Percentiles rank a stretch among this genome's conserved stretches.
phyloP scores from a whole-genome alignment of 2,797 vertebrate species.

The Peromyscus melanophrys region DNA sequence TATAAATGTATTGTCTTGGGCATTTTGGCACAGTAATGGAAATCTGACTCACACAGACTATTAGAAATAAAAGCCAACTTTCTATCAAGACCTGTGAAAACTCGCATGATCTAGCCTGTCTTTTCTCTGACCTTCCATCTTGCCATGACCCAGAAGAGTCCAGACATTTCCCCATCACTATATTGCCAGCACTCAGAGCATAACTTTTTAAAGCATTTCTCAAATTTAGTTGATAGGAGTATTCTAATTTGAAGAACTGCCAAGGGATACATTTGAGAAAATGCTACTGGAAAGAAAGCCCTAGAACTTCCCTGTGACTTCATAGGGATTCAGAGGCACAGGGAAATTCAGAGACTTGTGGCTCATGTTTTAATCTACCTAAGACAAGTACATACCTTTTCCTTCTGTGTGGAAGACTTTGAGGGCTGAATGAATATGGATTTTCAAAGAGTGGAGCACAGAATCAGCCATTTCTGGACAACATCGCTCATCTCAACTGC shows the following conservation, averaged over 20 bases:
- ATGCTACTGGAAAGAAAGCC: slow-evolving; percentile 36
- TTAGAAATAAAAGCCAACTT: slow-evolving; percentile 22
- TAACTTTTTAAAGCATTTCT: slow-evolving; percentile 35
- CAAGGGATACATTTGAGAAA: slow-evolving; percentile 52
- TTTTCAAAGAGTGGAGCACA: neutral
- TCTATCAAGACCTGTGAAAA: neutral
- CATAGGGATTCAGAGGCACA: neutral
- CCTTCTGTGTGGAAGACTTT: neutral
- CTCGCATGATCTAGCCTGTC: neutral
- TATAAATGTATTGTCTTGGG: neutral
- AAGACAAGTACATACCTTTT: neutral
- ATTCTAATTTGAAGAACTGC: slow-evolving; percentile 28
- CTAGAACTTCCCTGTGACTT: slow-evolving; percentile 32
- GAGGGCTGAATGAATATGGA: neutral
- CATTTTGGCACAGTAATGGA: neutral
- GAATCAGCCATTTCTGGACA: neutral
- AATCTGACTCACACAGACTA: neutral
- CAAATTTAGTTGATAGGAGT: neutral
- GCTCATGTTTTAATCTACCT: neutral
- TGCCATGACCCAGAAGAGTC: neutral
- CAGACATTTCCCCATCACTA: neutral
- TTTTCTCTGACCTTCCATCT: neutral
- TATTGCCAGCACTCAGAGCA: neutral
- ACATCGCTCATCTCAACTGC: neutral
- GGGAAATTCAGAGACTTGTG: neutral